Percentiles rank a stretch among this genome's conserved stretches.
These are phyloP conservation scores for Peromyscus nudipes DNA, from an alignment of 2,797 vertebrate genomes.

Conservation along the genomic window DNA sequence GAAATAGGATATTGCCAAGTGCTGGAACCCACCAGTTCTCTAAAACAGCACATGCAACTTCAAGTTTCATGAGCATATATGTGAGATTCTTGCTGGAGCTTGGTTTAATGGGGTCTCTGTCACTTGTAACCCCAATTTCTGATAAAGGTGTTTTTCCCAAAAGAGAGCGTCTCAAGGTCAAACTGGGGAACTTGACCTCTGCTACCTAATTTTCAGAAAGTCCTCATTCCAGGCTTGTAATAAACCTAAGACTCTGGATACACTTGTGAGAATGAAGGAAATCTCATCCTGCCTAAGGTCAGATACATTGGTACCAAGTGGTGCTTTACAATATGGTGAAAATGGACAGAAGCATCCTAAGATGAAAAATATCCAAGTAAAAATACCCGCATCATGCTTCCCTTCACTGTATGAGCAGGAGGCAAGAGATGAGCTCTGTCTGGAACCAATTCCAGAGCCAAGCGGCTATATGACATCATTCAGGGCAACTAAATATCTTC, in stretches of 20 bases:
- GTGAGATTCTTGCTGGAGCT: background rate
- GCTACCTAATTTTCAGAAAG: background rate
- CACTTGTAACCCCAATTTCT: background rate
- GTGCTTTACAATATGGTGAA: background rate
- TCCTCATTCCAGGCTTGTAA: background rate
- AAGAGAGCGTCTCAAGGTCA: background rate
- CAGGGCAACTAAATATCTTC: background rate
- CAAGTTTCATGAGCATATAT: background rate
- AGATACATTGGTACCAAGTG: background rate
- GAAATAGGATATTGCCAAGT: background rate
- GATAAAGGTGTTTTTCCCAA: background rate
- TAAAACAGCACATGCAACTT: background rate
- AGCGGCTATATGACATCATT: background rate
- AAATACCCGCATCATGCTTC: background rate
- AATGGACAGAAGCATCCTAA: background rate
- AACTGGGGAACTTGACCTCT: background rate
- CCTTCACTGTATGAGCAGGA: background rate
- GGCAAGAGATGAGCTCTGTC: background rate
- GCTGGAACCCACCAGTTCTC: background rate
- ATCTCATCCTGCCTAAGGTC: background rate
- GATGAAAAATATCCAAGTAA: background rate
- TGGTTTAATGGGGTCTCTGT: background rate
- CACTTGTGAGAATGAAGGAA: background rate
- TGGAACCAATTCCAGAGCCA: background rate
- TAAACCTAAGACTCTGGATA: background rate